Percentiles rank a stretch among this genome's conserved stretches.
These are phyloP conservation scores for Delia radicum DNA, from an alignment of 1,140 invertebrate genomes.

Conservation along the genomic window DNA sequence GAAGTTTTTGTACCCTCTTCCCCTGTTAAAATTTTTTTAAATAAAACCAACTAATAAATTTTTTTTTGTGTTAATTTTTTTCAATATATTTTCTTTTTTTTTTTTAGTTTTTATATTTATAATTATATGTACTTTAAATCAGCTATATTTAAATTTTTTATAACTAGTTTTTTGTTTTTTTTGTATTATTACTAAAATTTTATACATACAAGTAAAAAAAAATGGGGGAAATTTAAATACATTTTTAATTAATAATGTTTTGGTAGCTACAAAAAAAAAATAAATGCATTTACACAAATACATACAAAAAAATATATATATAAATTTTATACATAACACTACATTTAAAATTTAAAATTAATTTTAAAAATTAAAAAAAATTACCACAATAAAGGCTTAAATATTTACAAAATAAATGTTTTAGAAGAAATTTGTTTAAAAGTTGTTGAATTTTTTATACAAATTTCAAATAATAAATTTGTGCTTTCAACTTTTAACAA, in stretches of 20 bases:
- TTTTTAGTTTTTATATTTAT: slow-evolving; percentile 8
- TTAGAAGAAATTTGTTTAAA: neutral
- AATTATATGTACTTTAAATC: slow-evolving; percentile 13
- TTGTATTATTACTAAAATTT: slow-evolving; percentile 6
- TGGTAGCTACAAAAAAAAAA: slow-evolving; percentile 10
- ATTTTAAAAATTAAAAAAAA: neutral
- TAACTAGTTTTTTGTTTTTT: neutral
- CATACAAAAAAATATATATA: neutral
- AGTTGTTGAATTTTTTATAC: neutral
- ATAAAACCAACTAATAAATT: neutral
- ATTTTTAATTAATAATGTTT: neutral
- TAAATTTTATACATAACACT: neutral
- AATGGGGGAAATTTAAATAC: neutral
- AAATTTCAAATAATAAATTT: neutral
- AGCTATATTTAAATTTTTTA: slow-evolving; percentile 12
- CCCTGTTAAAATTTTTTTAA: too few relatives aligned
- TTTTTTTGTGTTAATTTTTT: neutral
- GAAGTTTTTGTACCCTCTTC: too few relatives aligned
- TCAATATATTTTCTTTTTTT: slow-evolving; percentile 2
- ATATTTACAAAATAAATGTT: neutral
- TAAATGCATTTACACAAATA: slow-evolving; percentile 16
- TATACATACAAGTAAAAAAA: slow-evolving; percentile 16
- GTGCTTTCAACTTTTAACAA: too few relatives aligned
- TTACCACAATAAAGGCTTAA: too few relatives aligned
- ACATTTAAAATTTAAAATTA: neutral